Base-by-base conservation (phyloP, 2,797 vertebrate species). In the Tenualosa ilisha region DNA sequence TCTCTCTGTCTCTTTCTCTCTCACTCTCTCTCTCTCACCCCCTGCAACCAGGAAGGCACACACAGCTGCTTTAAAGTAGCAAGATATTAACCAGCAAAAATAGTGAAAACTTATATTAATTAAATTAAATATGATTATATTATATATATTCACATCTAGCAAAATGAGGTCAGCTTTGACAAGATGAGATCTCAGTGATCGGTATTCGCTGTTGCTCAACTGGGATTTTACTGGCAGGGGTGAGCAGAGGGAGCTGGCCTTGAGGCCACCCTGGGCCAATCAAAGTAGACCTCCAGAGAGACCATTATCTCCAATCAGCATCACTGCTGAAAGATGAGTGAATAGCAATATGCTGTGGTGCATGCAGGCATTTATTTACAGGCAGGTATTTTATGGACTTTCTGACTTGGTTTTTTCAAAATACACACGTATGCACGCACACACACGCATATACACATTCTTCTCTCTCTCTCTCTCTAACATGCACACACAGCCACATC, bases 171-270 rank as follows among this genome's bases (percentile, higher is more conserved):
- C 65, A 72, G 65, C 31, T 72, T 72, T 37, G 65, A 3, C 12
- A 15, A 15, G 26, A 15, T 37, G 31, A 37, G 65, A 31, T 3
- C 15, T 61, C 26, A 26, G 61, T 65, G 61, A 26, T 26, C 1
- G 61, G 8, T 26, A 9, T 3, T 4, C 8, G 31, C 26, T 37
- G 3, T 37, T 3, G 17, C 65, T 40, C 31, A 72, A 72, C 31
- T 72, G 65, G 65, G 65, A 72, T 72, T 72, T 72, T 17, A 72
- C 37, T 72, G 63, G n/a, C 63, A 65, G 9, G 11, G 9, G 63
- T 31, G 26, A 31, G 65, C 12, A 40, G 65, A 37, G 31, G 13
- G 12, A 72, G 37, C 11, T 5, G 26, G 31, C 31, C 26, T 72
- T 12, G 12, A 68, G 63, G 24, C 26, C 24, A 68, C 63, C 3